Evolutionary conservation across 2,888 invertebrate species (phyloP), one percentile per base, ranked within the genome.

Genomic region (Diarsia brunnea): DNA sequence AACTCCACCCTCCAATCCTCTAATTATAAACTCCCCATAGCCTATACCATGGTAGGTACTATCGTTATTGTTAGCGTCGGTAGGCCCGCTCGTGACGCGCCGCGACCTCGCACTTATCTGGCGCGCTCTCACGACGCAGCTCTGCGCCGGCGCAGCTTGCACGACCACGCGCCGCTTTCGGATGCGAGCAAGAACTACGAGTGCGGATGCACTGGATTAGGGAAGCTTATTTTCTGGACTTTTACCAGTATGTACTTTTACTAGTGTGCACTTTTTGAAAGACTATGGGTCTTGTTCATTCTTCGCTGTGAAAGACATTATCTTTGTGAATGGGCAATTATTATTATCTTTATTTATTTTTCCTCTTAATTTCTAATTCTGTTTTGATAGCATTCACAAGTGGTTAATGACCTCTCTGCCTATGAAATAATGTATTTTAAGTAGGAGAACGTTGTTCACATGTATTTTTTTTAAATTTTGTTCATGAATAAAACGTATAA

Each of bases 21-120:
- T 84, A 82, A 84, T 82, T 80, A 73, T 82, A 81, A 75, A 70
- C 47, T 72, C 43, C 24, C 58, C 45, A n/a, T 65, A 73, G 47
- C n/a, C 45, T 12, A 55, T 66, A 12, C 72, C 16, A 8, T 66
- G 19, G 63, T 69, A 80, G 19, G 63, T 69, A 80, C 73, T 81
- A 84, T 83, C 76, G 85, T 74, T 86, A 87, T 87, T 78, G 86
- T 82, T 79, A 73, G 78, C 65, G 77, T 79, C 79, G 82, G 86
- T 88, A 87, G 90, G 90, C 90, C 87, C 90, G 92, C 90, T 94
- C 95, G 93, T 94, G 94, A 92, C 93, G 94, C 90, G 91, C 89
- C 73, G 92, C 95, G 95, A 95, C 95, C 95, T 94, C 94, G 94
- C 92, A 95, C 94, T 95, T 95, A 95, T 95, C 95, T 95, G 91